Conservation (phyloP, 2,888 invertebrate species). For the Matsumyia berberina region DNA sequence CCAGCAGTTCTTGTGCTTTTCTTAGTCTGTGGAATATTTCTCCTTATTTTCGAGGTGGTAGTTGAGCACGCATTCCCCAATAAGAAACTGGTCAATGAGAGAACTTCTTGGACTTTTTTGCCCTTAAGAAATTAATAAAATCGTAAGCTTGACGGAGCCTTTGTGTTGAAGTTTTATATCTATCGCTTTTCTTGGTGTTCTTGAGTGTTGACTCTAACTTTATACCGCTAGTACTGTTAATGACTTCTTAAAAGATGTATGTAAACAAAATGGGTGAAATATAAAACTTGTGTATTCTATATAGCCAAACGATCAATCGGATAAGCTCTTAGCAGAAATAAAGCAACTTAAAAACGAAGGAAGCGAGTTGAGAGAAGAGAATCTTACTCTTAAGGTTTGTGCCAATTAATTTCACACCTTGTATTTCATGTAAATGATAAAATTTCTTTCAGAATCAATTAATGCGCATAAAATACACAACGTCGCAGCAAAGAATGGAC, state of each 20-base stretch:
- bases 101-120: too few species aligned
- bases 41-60: too few species aligned
- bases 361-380: constrained; percentile 92
- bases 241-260: background rate
- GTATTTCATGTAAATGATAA: background rate
- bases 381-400: constrained; percentile 91
- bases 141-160: too few species aligned
- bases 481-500: constrained; percentile 82
- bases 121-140: too few species aligned
- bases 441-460: constrained; percentile 86
- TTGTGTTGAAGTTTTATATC: too few species aligned
- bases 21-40: too few species aligned
- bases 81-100: too few species aligned
- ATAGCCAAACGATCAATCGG: constrained; percentile 85
- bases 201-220: too few species aligned
- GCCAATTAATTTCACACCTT: background rate
- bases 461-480: constrained; percentile 86
- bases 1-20: too few species aligned
- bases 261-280: background rate
- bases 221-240: too few species aligned
- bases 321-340: constrained; percentile 90
- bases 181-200: too few species aligned
- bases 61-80: too few species aligned
- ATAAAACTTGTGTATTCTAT: constrained; percentile 48
- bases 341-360: constrained; percentile 91